Conservation (phyloP, 2,888 invertebrate species). For the Loripinus fragilis region DNA sequence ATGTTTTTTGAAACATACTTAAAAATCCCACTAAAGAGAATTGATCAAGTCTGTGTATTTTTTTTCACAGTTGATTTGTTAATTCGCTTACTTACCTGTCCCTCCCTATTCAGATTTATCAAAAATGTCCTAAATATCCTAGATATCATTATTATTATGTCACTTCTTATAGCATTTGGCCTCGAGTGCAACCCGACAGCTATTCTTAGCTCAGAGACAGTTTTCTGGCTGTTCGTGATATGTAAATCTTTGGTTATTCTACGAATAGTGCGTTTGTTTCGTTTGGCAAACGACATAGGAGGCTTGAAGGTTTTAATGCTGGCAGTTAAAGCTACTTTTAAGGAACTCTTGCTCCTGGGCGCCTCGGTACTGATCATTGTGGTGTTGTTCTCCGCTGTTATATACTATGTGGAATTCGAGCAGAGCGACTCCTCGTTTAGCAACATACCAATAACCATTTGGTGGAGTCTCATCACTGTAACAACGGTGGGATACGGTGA, state of each 20-base stretch:
- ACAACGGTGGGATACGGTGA: slow-evolving; percentile 77
- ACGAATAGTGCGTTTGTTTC: slow-evolving; percentile 45
- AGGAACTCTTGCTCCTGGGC: slow-evolving; percentile 69
- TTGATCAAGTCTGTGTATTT: slow-evolving; percentile 66
- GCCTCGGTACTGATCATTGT: slow-evolving; percentile 68
- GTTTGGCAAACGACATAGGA: slow-evolving; percentile 32
- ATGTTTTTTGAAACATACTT: slow-evolving; percentile 26
- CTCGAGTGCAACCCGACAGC: slow-evolving; percentile 2
- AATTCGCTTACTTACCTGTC: slow-evolving; percentile 61
- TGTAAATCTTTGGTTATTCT: slow-evolving; percentile 34
- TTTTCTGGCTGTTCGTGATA: slow-evolving; percentile 27
- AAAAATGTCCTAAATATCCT: slow-evolving; percentile 34
- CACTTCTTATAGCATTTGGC: slow-evolving; percentile 37
- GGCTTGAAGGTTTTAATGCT: slow-evolving; percentile 68
- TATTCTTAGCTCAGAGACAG: neutral
- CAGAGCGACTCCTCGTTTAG: slow-evolving; percentile 47
- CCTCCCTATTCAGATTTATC: slow-evolving; percentile 58
- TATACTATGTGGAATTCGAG: slow-evolving; percentile 69
- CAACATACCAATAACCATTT: slow-evolving; percentile 67
- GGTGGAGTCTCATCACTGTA: slow-evolving; percentile 78
- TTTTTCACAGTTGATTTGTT: slow-evolving; percentile 75
- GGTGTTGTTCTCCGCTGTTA: slow-evolving; percentile 71
- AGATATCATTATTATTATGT: slow-evolving; percentile 48
- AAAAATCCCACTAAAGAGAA: slow-evolving; percentile 51
- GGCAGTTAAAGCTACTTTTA: slow-evolving; percentile 67